Evolutionary conservation across 2,888 invertebrate species (phyloP).

Genomic region (Notodonta ziczac): DNA sequence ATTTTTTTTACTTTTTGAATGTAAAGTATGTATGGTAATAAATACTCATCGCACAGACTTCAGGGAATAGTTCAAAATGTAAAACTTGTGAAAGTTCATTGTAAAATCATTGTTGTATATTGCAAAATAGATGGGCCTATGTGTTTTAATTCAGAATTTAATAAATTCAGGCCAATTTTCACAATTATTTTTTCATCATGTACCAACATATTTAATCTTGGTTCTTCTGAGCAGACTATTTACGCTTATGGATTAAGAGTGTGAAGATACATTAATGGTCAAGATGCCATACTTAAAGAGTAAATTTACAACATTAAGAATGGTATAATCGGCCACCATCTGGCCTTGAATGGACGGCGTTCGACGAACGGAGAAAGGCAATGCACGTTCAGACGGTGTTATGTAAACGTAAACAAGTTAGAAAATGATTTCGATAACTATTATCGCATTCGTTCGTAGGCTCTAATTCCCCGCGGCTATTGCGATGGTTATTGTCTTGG

Average conservation of each 20-base stretch:
- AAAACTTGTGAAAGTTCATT: no score
- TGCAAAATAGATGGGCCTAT: no score
- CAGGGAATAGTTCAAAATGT: no score
- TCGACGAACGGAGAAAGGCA: slow-evolving; percentile 67
- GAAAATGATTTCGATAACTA: slow-evolving; percentile 43
- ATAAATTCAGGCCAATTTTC: no score
- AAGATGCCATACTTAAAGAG: slow-evolving; percentile 14
- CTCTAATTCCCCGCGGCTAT: slow-evolving; percentile 30
- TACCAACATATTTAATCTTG: no score
- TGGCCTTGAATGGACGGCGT: slow-evolving; percentile 62
- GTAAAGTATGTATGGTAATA: not conserved
- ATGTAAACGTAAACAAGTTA: slow-evolving; percentile 60
- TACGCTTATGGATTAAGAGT: not conserved
- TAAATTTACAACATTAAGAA: slow-evolving; percentile 39
- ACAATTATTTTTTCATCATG: no score
- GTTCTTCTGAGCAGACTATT: no score
- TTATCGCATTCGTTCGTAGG: slow-evolving; percentile 32
- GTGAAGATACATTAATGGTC: not conserved
- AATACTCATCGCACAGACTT: not conserved
- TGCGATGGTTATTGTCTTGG: slow-evolving; percentile 15
- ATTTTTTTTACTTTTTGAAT: not conserved
- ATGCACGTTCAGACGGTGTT: slow-evolving; percentile 46
- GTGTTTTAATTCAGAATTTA: no score
- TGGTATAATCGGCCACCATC: slow-evolving; percentile 48
- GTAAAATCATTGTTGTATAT: no score